These are phyloP conservation scores for Elysia crispata DNA, from an alignment of 2,888 invertebrate genomes.

Conservation along the genomic window DNA sequence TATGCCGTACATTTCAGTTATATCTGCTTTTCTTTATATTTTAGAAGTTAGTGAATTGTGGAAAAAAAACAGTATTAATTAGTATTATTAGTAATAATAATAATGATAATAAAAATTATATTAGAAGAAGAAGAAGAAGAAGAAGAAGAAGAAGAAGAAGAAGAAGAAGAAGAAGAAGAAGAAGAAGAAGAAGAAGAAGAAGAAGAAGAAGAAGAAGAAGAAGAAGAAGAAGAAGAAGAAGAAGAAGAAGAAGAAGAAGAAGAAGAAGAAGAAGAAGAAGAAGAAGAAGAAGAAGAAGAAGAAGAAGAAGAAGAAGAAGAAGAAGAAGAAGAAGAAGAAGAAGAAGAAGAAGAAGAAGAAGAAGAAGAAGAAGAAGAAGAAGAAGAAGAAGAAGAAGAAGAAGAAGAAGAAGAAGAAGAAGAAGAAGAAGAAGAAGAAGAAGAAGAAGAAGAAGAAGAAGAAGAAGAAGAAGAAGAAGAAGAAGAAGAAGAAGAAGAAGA, in stretches of 20 bases:
- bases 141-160: background rate
- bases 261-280: background rate
- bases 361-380: background rate
- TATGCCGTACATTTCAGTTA: no score
- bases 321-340: background rate
- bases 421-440: slow-evolving; percentile 45
- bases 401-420: slow-evolving; percentile 38
- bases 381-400: slow-evolving; percentile 31
- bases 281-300: background rate
- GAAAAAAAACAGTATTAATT: no score
- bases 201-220: background rate
- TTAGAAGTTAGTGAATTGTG: no score
- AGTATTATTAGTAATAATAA: background rate
- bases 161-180: slow-evolving; percentile 9
- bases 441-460: slow-evolving; percentile 41
- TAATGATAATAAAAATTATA: no score
- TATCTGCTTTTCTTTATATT: no score
- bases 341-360: background rate
- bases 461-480: slow-evolving; percentile 7
- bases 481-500: slow-evolving; percentile 23
- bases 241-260: slow-evolving; percentile 2
- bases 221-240: slow-evolving; percentile 13
- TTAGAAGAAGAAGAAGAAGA: no score
- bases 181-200: no score
- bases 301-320: background rate